Base-by-base conservation (phyloP, 2,888 invertebrate genomes). In the Epicampocera succincta region DNA sequence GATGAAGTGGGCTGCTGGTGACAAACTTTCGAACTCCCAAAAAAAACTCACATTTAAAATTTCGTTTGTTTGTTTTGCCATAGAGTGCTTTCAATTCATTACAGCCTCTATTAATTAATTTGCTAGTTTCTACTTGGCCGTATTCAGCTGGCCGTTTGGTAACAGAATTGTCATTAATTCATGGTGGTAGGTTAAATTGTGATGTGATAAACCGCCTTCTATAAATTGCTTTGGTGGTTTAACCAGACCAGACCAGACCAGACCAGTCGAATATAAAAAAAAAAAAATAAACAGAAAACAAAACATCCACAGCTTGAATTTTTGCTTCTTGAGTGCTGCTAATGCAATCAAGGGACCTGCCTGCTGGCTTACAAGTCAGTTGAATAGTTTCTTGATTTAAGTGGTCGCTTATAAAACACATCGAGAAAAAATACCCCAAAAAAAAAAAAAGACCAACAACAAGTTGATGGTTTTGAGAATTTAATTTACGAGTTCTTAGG, bases 201-300 rank as follows among this genome's bases (percentile, higher is more conserved):
- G 82, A 82, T 82, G 82, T 82, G 82, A 82, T 82, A 82, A 82
- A 78, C 82, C 82, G 82, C 82, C 82, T 78, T 82, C 77, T 74
- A 78, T 78, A 78, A 74, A 78, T 65, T 74, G 69, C 77, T 66
- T 46, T 66, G 65, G 71, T 78, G 78, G 60, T 40, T 78, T 75
- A 68, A 75, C 33, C 69, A 75, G 52, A 65, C 65, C 60, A 56
- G 38, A 61, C 17, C 17, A 11, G n/a, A 50, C 40, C 33, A 46
- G n/a, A n/a, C n/a, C n/a, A n/a, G n/a, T n/a, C n/a, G n/a, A n/a
- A n/a, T n/a, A n/a, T n/a, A n/a, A n/a, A n/a, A n/a, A n/a, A n/a
- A n/a, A n/a, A n/a, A n/a, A n/a, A 44, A 25, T n/a, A 11, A 13
- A 29, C 8, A 29, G n/a, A 33, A 56, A 42, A 19, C 40, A 52